A percentile compares a stretch with the other conserved stretches of the same genome.
Conservation (phyloP, 2,113 vertebrate genomes). For the Empidonax alnorum region DNA sequence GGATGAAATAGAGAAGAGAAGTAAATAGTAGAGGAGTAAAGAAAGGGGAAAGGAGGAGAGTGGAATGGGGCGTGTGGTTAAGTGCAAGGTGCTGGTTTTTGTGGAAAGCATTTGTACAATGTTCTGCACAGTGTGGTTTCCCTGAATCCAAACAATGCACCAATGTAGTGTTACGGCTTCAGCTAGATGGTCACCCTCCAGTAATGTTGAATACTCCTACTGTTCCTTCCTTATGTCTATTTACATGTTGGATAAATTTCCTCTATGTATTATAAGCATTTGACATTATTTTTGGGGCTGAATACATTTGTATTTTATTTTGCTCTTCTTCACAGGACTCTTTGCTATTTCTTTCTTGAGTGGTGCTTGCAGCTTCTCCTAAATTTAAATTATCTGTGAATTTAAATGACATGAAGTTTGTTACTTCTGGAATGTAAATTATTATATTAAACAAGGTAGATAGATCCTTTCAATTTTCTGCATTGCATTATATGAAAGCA, state of each 20-base stretch:
- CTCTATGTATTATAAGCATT: neutral
- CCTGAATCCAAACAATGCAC: neutral
- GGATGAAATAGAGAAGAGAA: neutral
- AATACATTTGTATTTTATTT: neutral
- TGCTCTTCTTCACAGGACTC: neutral
- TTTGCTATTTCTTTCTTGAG: neutral
- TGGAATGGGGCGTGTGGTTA: neutral
- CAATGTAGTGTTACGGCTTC: neutral
- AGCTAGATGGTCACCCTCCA: neutral
- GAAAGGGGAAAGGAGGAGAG: neutral
- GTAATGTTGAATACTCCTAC: neutral
- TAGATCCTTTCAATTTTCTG: neutral
- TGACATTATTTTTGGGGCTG: neutral
- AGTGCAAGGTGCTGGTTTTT: neutral
- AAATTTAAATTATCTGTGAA: neutral
- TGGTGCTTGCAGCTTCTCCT: neutral
- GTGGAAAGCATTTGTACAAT: neutral
- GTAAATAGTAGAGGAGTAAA: neutral
- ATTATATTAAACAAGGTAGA: neutral
- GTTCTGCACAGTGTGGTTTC: neutral
- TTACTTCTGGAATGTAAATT: neutral
- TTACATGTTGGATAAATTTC: neutral
- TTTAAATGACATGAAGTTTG: neutral
- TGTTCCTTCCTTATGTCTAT: neutral
- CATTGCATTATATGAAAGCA: neutral